Conservation (phyloP, 2,113 vertebrate genomes). For the Eublepharis macularius region DNA sequence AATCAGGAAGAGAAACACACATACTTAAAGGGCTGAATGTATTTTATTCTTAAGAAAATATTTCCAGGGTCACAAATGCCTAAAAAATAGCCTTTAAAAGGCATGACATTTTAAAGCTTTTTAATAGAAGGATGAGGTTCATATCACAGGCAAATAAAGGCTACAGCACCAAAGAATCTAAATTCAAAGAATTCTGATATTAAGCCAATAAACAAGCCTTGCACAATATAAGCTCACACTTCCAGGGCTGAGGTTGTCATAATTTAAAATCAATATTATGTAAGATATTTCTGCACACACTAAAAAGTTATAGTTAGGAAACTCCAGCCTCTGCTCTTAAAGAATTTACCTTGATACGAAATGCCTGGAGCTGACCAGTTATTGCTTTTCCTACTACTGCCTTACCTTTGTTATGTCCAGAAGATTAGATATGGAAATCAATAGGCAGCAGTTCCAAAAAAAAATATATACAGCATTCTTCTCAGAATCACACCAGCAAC, state of each 20-base stretch:
- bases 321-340: slow-evolving; percentile 1
- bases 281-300: not conserved
- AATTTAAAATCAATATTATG: not conserved
- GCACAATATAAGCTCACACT: not conserved
- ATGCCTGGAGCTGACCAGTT: not conserved
- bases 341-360: not conserved
- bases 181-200: not conserved
- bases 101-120: not conserved
- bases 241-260: not conserved
- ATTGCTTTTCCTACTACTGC: not conserved
- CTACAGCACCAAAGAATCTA: not conserved
- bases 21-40: not conserved
- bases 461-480: too few relatives aligned
- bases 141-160: not conserved
- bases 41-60: not conserved
- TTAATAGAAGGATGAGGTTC: not conserved
- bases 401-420: too few relatives aligned
- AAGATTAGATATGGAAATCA: too few relatives aligned
- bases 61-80: not conserved
- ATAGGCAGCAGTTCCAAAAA: too few relatives aligned
- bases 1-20: not conserved
- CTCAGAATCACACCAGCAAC: too few relatives aligned
- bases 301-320: not conserved
- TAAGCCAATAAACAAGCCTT: not conserved
- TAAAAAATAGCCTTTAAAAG: not conserved